Conservation (phyloP, 2,888 invertebrate species). For the Parnassius smintheus region DNA sequence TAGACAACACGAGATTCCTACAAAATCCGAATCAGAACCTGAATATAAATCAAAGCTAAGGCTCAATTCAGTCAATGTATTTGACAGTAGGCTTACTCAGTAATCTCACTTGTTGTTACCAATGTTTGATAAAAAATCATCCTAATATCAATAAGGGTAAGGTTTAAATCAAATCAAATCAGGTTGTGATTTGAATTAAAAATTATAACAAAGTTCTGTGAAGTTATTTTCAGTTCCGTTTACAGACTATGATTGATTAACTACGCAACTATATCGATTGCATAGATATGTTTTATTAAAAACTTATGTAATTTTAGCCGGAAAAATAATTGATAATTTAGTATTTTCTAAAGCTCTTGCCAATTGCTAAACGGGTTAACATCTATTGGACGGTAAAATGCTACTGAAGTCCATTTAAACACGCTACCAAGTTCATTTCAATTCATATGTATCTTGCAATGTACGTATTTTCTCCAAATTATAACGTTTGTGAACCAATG, state of each 20-base stretch:
- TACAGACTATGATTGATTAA: constrained; percentile 1
- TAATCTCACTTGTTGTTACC: constrained; percentile 10
- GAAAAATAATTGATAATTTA: no score
- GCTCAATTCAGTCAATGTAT: constrained; percentile 12
- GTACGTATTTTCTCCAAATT: no score
- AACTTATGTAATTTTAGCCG: no score
- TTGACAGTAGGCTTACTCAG: constrained; percentile 15
- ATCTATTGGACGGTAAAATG: no score
- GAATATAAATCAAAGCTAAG: constrained; percentile 7
- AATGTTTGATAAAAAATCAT: background rate
- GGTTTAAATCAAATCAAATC: no score
- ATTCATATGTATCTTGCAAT: no score
- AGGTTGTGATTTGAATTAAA: background rate
- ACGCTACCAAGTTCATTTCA: no score
- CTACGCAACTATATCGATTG: background rate
- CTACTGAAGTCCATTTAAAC: no score
- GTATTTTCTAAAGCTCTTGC: no score
- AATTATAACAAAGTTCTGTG: constrained; percentile 6
- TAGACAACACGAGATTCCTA: no score
- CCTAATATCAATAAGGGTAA: background rate
- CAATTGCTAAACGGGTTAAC: no score
- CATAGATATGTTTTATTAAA: background rate
- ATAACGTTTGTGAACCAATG: no score
- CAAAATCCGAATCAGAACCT: background rate
- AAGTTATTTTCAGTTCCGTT: constrained; percentile 7